Evolutionary conservation across 1,140 invertebrate genomes (phyloP), one percentile per base, ranked within the genome.

Genomic region (Euglossa dilemma): DNA sequence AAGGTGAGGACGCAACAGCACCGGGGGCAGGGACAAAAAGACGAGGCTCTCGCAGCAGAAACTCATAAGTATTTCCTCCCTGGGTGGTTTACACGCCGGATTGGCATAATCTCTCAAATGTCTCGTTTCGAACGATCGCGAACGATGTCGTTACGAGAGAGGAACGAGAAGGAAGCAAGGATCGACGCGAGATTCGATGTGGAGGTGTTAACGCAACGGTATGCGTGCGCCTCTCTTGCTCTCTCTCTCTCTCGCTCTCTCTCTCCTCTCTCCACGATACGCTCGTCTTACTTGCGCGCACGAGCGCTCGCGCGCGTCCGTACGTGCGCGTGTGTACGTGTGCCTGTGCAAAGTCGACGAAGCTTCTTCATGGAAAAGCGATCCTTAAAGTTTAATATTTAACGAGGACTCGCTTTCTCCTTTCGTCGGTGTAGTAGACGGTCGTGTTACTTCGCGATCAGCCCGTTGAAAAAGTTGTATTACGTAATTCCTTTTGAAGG

Each of bases 51-150:
- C 45, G 73, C 16, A 52, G 64, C 52, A 36, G 74, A 78, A 83
- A 83, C 63, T 83, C 74, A 56, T 63, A 78, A 83, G 81, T 83
- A 83, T 83, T 64, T 69, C 81, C 74, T 63, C n/a, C 47, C 28
- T 56, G 75, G 81, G 56, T 77, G 74, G 80, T 83, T 83, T 78
- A 83, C 81, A 70, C 83, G 64, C 76, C 72, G 89, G 85, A 94
- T 94, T 94, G 93, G 91, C 93, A 94, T 94, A 93, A 94, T 94
- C 89, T 92, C 82, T 91, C 85, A 92, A 92, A 94, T 93, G 90
- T 93, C 93, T 93, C 93, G 93, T 93, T 93, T 91, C 83, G 88
- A 76, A 89, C 84, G 91, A 93, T 92, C 89, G 87, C 80, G 83
- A 56, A 59, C 84, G 85, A 91, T 91, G 89, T 93, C 91, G 92